Evolutionary conservation across 2,113 vertebrate genomes (phyloP), one percentile per base, ranked within the genome.

Genomic region (Pterocles orientalis): DNA sequence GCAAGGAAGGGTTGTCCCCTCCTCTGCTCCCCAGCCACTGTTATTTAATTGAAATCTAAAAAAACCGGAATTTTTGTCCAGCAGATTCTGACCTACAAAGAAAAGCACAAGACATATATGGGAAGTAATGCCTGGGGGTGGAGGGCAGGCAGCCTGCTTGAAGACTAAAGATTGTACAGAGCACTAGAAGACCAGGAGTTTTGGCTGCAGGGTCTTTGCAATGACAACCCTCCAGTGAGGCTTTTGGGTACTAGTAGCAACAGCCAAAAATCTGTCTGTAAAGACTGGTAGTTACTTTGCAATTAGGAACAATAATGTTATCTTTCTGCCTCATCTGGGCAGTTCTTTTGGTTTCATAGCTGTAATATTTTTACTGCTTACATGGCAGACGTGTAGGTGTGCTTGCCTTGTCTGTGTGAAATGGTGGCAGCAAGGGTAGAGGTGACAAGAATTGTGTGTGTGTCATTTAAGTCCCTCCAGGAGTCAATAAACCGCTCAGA

Each of bases 311-410:
- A 10, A 1, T 7, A 34, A 5, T 12, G 2, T 4, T 9, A 17
- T 19, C 64, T 70, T 81, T 18, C 45, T 36, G 15, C 36, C 34
- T 62, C 14, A 0, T 84, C 28, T 2, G 17, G 41, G 34, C 36
- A 4, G 36, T 48, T 39, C 4, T 25, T 71, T 18, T 33, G 23
- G 6, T 70, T 81, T 43, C 6, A 0, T 5, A 28, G 48, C 77
- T n/a, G 0, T 60, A 16, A 20, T 15, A 2, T 10, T 48, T 75
- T 33, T 50, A 7, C 31, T 3, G 53, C 3, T 33, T 8, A 1
- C 7, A 0, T 2, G n/a, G n/a, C 36, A 2, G 8, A 2, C 2
- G 19, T 13, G 3, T 10, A 0, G 5, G 12, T 18, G 51, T 11
- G 33, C 70, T 21, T 54, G 68, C n/a, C n/a, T 64, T 33, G 3